Evolutionary conservation across 2,797 vertebrate species (phyloP).

Genomic region (Eulemur mongoz): DNA sequence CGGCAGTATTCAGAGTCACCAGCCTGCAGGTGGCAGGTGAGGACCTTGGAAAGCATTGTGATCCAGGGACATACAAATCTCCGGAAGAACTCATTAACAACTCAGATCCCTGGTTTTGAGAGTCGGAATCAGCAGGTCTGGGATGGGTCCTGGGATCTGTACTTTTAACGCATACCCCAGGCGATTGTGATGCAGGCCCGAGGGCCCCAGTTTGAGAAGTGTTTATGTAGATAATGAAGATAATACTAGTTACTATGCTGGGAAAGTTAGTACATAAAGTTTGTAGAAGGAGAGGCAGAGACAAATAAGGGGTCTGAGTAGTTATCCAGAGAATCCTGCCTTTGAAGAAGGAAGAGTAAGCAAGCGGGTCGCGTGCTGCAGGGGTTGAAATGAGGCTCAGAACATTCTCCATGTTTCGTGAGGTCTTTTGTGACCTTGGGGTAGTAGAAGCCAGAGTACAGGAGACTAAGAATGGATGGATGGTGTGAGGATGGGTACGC

Average conservation of each 20-base stretch:
- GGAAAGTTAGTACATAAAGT: background rate
- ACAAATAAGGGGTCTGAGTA: background rate
- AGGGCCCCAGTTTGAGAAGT: background rate
- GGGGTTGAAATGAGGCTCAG: background rate
- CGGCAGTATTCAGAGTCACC: background rate
- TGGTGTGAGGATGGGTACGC: background rate
- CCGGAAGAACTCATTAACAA: background rate
- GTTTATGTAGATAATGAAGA: background rate
- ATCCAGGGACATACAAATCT: background rate
- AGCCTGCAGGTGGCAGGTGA: background rate
- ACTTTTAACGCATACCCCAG: background rate
- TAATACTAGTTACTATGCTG: background rate
- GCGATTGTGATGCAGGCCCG: background rate
- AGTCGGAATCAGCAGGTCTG: background rate
- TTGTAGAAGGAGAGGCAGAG: background rate
- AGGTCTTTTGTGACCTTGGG: background rate
- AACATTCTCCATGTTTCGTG: background rate
- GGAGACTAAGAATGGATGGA: background rate
- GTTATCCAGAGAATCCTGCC: background rate
- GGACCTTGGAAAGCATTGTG: background rate
- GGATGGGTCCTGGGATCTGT: background rate
- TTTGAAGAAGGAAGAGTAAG: background rate
- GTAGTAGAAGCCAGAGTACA: background rate
- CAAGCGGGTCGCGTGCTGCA: background rate
- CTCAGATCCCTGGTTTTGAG: background rate